Percentiles rank a stretch among this genome's conserved stretches.
phyloP scores from a whole-genome alignment of 2,888 invertebrate genomes.

The Limulus polyphemus region DNA sequence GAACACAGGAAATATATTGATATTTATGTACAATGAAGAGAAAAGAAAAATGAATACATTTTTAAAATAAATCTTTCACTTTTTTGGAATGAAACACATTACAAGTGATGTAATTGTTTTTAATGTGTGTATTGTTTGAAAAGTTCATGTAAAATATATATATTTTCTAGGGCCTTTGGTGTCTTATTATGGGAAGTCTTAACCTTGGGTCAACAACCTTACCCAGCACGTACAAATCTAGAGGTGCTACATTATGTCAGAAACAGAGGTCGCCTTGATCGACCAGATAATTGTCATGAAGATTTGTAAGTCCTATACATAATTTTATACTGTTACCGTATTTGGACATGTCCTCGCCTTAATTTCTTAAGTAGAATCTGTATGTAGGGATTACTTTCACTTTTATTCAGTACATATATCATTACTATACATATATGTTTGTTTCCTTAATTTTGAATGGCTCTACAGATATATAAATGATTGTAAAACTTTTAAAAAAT shows the following conservation, averaged over 20 bases:
- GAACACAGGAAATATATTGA: no score
- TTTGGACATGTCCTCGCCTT: not conserved
- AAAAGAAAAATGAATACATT: no score
- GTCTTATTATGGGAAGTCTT: conserved; percentile 92
- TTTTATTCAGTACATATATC: not conserved
- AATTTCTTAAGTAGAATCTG: no score
- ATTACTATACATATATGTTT: no score
- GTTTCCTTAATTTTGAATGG: no score
- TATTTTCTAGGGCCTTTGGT: conserved; percentile 40
- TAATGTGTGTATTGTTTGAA: no score
- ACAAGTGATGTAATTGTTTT: no score
- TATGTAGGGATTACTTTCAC: not conserved
- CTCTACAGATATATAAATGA: no score
- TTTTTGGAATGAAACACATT: no score
- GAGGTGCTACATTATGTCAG: conserved; percentile 84
- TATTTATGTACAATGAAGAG: no score
- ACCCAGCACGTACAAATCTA: conserved; percentile 79
- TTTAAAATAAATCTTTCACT: no score
- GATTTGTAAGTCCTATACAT: conserved; percentile 37
- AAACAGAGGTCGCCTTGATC: conserved; percentile 62
- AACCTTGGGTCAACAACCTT: conserved; percentile 91
- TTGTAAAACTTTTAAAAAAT: no score
- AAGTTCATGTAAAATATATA: not conserved
- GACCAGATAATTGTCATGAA: conserved; percentile 65
- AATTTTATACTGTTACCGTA: not conserved